Evolutionary conservation across 2,797 vertebrate genomes (phyloP), one percentile per base, ranked within the genome.

Genomic region (Danio jaintianensis): DNA sequence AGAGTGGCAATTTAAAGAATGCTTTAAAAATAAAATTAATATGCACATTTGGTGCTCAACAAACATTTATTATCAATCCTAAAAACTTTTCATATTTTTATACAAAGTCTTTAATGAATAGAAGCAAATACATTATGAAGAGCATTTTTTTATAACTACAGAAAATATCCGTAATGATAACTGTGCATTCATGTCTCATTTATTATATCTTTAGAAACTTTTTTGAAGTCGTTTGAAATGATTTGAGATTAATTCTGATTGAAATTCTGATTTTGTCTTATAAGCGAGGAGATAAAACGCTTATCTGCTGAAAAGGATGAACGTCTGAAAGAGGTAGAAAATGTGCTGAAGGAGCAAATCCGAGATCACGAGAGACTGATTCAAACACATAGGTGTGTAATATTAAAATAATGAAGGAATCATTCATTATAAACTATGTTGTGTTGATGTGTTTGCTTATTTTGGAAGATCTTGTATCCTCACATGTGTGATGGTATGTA

Each of bases 231-330:
- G 53, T n/a, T 53, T 52, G 0, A 13, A 69, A 69, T 15, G 50
- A 45, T 22, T 47, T 69, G 9, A 47, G 43, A 59, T 12, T 48
- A 20, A 40, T 50, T 68, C 55, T 61, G 29, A 59, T 48, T 58
- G 0, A 20, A 40, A 18, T 7, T 69, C 15, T 67, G 12, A 48
- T 6, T 53, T 59, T 72, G 43, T 85, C 55, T 75, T 92, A 42
- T 63, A 78, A 94, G 93, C 43, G 81, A 90, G 72, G 93, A 96
- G 66, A 52, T 95, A 48, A 91, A 86, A 71, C 90, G 89, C 83
- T 70, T 95, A 75, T 91, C 87, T 29, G 85, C 86, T 66, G 91
- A 91, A 52, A 95, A 90, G 84, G 85, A 93, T 4, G 87, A 93
- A 55, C 9, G 92, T 62, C 88, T 92, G 72, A 89, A 89, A 84